These are phyloP conservation scores for Copidosoma aretas DNA, from an alignment of 2,888 invertebrate genomes.

Conservation along the genomic window DNA sequence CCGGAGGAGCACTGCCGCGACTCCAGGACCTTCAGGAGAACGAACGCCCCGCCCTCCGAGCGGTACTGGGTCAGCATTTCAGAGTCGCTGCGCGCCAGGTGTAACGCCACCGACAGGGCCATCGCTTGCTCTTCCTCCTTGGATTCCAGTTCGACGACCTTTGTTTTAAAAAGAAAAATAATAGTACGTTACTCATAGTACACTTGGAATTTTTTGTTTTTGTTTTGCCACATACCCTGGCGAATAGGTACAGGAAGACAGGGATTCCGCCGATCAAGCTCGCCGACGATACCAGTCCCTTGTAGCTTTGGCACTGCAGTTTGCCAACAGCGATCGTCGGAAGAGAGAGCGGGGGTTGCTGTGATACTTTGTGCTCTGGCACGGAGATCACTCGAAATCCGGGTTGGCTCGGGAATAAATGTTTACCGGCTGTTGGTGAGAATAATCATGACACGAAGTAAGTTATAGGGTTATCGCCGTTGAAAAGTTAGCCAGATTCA, in stretches of 20 bases:
- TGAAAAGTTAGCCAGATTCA: not conserved
- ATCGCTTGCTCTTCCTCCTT: constrained; percentile 69
- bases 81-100: constrained; percentile 68
- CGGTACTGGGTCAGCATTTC: constrained; percentile 70
- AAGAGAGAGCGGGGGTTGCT: constrained; percentile 62
- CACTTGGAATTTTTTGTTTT: not conserved
- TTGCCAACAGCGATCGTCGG: constrained; percentile 56
- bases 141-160: constrained; percentile 73
- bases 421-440: constrained; percentile 55
- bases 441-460: constrained; percentile 1
- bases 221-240: constrained; percentile 64
- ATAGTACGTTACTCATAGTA: not conserved
- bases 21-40: constrained; percentile 70
- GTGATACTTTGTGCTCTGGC: constrained; percentile 62
- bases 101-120: constrained; percentile 69
- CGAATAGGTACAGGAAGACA: constrained; percentile 72
- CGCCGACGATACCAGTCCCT: constrained; percentile 67
- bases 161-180: constrained; percentile 5
- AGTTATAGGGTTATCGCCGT: not conserved
- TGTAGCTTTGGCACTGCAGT: constrained; percentile 64
- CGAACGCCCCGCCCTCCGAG: constrained; percentile 66
- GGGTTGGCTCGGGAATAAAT: constrained; percentile 61
- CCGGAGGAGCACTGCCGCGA: constrained; percentile 68
- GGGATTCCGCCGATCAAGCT: constrained; percentile 71
- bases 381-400: constrained; percentile 62